Evolutionary conservation across 2,797 vertebrate genomes (phyloP).

Genomic region (Eptatretus atami): DNA sequence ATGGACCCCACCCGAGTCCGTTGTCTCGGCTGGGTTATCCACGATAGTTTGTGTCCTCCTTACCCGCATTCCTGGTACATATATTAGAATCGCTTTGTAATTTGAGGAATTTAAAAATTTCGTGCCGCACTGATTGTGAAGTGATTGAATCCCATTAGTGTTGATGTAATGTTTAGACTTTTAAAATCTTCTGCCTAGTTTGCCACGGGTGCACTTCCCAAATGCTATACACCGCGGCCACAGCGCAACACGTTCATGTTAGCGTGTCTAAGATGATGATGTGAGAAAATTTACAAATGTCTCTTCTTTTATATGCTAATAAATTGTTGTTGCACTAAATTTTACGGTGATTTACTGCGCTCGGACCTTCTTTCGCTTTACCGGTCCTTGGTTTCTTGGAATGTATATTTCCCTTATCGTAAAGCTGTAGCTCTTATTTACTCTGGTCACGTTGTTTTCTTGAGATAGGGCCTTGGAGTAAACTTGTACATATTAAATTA

Average conservation of each 20-base stretch:
- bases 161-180: too few relatives aligned
- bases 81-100: too few relatives aligned
- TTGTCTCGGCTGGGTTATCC: too few relatives aligned
- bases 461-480: background rate
- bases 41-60: too few relatives aligned
- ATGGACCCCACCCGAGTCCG: slow-evolving; percentile 7
- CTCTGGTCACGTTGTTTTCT: background rate
- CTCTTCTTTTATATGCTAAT: background rate
- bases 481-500: slow-evolving; percentile 4
- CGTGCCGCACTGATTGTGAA: too few relatives aligned
- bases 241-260: too few relatives aligned
- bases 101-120: too few relatives aligned
- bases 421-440: background rate
- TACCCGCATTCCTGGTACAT: too few relatives aligned
- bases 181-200: too few relatives aligned
- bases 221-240: too few relatives aligned
- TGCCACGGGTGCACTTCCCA: too few relatives aligned
- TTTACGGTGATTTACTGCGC: background rate
- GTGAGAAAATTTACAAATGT: slow-evolving; percentile 4
- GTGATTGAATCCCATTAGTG: too few relatives aligned
- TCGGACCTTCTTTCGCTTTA: slow-evolving; percentile 3
- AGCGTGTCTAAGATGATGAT: background rate
- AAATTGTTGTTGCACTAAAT: slow-evolving; percentile 5
- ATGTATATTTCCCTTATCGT: slow-evolving; percentile 2
- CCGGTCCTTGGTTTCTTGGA: slow-evolving; percentile 2